phyloP scores from a whole-genome alignment of 2,888 invertebrate species.

The Cataglyphis albicans region DNA sequence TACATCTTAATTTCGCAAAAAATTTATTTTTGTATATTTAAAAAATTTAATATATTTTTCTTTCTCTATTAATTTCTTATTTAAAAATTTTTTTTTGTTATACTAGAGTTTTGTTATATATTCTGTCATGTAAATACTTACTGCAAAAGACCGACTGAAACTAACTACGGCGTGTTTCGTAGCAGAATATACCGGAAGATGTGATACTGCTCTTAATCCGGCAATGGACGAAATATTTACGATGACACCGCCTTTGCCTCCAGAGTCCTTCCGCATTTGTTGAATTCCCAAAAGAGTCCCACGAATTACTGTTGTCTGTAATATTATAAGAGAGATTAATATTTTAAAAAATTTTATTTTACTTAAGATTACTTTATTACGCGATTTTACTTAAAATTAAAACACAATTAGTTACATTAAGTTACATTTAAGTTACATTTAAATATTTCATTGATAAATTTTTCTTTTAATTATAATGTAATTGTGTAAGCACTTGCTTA shows the following conservation, averaged over 20 bases:
- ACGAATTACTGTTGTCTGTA: conserved; percentile 85
- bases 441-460: neutral
- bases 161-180: conserved; percentile 87
- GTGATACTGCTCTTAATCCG: conserved; percentile 87
- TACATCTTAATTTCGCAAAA: neutral
- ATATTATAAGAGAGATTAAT: conserved; percentile 21
- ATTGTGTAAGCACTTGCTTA: neutral
- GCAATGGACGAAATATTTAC: conserved; percentile 89
- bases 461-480: neutral
- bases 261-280: conserved; percentile 86
- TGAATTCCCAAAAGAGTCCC: conserved; percentile 85
- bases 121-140: conserved; percentile 64
- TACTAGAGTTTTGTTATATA: neutral
- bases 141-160: conserved; percentile 82
- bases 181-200: conserved; percentile 88
- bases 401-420: neutral
- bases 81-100: neutral
- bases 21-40: neutral
- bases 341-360: neutral
- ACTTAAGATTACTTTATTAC: neutral
- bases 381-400: neutral
- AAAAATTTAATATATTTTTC: neutral
- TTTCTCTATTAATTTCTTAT: neutral
- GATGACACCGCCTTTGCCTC: conserved; percentile 88
- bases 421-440: neutral